A percentile compares a stretch with the other conserved stretches of the same genome.
phyloP scores from a whole-genome alignment of 2,797 vertebrate species.

The Acipenser transmontanus region DNA sequence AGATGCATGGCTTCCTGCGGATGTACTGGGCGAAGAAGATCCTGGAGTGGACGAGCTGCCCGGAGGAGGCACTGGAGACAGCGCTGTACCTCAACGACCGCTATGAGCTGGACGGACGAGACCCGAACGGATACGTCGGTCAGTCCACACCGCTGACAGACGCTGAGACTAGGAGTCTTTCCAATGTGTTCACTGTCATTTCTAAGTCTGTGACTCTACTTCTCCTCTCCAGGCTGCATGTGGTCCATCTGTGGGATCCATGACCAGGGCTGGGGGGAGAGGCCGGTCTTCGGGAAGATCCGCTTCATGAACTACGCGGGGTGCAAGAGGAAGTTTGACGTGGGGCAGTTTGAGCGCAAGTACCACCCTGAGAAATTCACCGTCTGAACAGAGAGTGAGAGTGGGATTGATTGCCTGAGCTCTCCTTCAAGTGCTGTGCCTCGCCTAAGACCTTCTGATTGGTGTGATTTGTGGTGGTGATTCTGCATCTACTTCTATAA shows the following conservation, averaged over 20 bases:
- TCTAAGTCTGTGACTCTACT: background rate
- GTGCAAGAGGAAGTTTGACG: constrained; percentile 80
- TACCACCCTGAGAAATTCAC: constrained; percentile 43
- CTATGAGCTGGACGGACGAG: constrained; percentile 74
- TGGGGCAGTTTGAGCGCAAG: constrained; percentile 64
- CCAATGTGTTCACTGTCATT: background rate
- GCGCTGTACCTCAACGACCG: constrained; percentile 81
- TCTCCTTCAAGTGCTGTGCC: too few species aligned
- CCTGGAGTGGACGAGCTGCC: constrained; percentile 79
- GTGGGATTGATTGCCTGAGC: background rate
- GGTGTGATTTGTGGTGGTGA: too few species aligned
- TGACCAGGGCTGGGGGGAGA: constrained; percentile 79
- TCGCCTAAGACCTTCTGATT: too few species aligned
- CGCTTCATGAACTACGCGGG: constrained; percentile 89
- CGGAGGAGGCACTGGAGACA: constrained; percentile 72
- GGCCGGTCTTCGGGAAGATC: constrained; percentile 76
- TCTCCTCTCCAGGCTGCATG: constrained; percentile 67
- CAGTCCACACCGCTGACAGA: constrained; percentile 5
- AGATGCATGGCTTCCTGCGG: constrained; percentile 81
- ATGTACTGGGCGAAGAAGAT: constrained; percentile 97
- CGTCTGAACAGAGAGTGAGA: constrained; percentile 3
- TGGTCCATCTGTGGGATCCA: constrained; percentile 87
- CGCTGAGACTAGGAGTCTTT: fast-evolving
- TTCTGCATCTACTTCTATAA: too few species aligned
- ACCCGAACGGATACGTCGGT: constrained; percentile 84